phyloP scores from a whole-genome alignment of 2,888 invertebrate species.

The Amphiduros pacificus region DNA sequence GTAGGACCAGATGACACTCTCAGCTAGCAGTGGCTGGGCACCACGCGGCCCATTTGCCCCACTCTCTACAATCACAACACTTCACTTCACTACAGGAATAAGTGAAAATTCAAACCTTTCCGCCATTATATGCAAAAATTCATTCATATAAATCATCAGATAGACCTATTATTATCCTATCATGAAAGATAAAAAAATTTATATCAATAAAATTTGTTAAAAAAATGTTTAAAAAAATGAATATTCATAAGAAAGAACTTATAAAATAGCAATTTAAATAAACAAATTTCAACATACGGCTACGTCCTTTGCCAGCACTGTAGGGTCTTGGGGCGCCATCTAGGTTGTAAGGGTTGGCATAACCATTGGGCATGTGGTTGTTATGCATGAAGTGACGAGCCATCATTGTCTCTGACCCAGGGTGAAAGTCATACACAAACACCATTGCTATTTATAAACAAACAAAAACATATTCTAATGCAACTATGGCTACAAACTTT shows the following conservation, averaged over 20 bases:
- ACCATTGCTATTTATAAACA: slow-evolving; percentile 95
- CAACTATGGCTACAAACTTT: no score
- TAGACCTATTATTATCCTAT: background rate
- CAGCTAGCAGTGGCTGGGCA: slow-evolving; percentile 77
- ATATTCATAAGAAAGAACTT: no score
- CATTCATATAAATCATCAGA: background rate
- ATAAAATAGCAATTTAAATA: no score
- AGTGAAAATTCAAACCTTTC: background rate
- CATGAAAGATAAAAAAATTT: no score
- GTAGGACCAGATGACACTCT: slow-evolving; percentile 91
- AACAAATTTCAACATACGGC: no score
- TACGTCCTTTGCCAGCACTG: slow-evolving; percentile 41
- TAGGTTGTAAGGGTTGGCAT: slow-evolving; percentile 42
- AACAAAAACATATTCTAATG: no score
- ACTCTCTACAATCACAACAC: background rate
- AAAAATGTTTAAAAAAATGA: no score
- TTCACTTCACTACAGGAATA: no score
- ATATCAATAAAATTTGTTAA: no score
- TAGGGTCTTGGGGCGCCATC: slow-evolving; percentile 41
- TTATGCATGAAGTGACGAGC: slow-evolving; percentile 73
- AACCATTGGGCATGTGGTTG: slow-evolving; percentile 43
- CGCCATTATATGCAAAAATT: background rate
- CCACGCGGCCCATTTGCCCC: slow-evolving; percentile 59
- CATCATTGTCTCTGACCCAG: slow-evolving; percentile 85
- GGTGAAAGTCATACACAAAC: slow-evolving; percentile 94